Evolutionary conservation across 2,888 invertebrate species (phyloP).

Genomic region (Ellobium chinense): DNA sequence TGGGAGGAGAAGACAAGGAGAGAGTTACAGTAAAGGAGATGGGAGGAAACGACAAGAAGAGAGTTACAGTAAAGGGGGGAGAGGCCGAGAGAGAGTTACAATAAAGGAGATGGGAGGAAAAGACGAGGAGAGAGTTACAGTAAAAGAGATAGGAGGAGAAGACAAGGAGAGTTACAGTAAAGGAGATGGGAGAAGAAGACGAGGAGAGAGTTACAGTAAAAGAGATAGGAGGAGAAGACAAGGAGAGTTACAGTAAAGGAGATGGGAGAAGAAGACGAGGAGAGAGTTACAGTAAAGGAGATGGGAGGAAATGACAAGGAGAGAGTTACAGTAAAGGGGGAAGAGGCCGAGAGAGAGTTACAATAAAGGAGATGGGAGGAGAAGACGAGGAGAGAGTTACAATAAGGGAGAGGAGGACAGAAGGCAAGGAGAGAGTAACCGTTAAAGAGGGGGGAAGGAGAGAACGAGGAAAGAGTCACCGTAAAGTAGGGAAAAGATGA

Average conservation of each 20-base stretch:
- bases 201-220: not conserved
- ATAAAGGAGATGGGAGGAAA: not conserved
- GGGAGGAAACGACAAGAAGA: not conserved
- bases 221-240: not conserved
- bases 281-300: not conserved
- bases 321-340: not conserved
- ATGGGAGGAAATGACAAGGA: not conserved
- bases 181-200: not conserved
- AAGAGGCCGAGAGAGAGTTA: not conserved
- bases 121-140: not conserved
- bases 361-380: not conserved
- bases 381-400: not conserved
- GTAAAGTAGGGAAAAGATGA: not conserved
- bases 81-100: not conserved
- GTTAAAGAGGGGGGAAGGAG: not conserved
- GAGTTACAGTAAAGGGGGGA: not conserved
- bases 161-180: not conserved
- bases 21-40: not conserved
- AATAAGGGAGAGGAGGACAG: not conserved
- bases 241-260: not conserved
- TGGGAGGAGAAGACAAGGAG: not conserved
- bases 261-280: not conserved
- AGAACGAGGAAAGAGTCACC: no score
- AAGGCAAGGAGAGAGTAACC: not conserved
- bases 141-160: not conserved